phyloP scores from a whole-genome alignment of 92 coral and sea anemone species.

The Nematostella vectensis region DNA sequence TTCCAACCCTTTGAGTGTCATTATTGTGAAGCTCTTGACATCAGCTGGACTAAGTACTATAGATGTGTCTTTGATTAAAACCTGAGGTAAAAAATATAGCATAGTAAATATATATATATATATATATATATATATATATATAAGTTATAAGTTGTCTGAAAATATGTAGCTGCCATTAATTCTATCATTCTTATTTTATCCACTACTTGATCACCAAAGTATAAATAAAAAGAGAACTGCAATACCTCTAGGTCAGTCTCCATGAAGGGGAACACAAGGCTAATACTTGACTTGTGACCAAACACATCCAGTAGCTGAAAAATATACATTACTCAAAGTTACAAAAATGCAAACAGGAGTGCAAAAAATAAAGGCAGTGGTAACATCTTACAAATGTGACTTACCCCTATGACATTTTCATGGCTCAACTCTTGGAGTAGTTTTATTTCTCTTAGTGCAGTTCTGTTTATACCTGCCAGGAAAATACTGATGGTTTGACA shows the following conservation, averaged over 20 bases:
- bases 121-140: no score
- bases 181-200: no score
- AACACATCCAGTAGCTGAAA: constrained; percentile 84
- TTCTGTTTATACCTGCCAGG: constrained; percentile 79
- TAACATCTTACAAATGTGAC: no score
- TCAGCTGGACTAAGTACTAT: constrained; percentile 86
- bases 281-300: constrained; percentile 95
- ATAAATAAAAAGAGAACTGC: no score
- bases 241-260: constrained; percentile 98
- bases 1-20: constrained; percentile 96
- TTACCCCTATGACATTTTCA: constrained; percentile 89
- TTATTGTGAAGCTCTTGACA: constrained; percentile 78
- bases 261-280: constrained; percentile 97
- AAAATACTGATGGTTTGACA: no score
- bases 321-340: neutral
- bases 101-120: neutral
- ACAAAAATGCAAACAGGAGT: neutral
- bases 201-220: no score
- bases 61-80: constrained; percentile 80
- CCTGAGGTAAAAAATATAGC: constrained; percentile 26
- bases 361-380: neutral
- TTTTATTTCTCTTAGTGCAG: constrained; percentile 93
- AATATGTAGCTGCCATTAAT: no score
- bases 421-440: constrained; percentile 82
- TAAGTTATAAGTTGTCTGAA: no score